Evolutionary conservation across 2,888 invertebrate species (phyloP), one percentile per base, ranked within the genome.

Genomic region (Lordiphosa andalusiaca): DNA sequence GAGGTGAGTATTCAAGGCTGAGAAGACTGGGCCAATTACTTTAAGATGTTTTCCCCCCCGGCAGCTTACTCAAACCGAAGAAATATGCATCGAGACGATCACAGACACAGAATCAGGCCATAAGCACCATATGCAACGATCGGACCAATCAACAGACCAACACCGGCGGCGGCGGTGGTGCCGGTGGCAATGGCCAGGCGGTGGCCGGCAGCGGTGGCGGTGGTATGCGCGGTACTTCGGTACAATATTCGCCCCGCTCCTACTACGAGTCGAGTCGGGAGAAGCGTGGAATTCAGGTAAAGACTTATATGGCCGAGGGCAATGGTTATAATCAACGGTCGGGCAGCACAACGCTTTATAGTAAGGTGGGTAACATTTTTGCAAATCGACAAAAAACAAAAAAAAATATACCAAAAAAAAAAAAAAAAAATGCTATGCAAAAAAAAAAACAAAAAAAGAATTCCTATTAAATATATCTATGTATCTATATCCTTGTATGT

Each of bases 271-370:
- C 86, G 62, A 82, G 53, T 84, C 86, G 89, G 90, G 91, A 93
- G 90, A 87, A 87, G 83, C 92, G 94, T 90, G 94, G 94, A 91
- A 95, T 94, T 91, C 96, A 96, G 94, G 96, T 97, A 92, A 96
- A 96, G 92, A 96, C 96, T 90, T 97, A 97, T 92, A 96, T 96
- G 93, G 96, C 95, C 91, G 96, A 96, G 92, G 96, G 96, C 90
- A 94, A 93, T 92, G 94, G 94, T 88, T 93, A 93, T 89, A 92
- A 93, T 85, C 93, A 91, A 91, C 95, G 95, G 89, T 93, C 95
- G 90, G 90, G 90, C 85, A 88, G 90, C 87, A 87, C 90, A 83
- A 89, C 95, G 91, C 95, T 95, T 91, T 96, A 96, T 91, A 96
- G 96, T 92, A 96, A 96, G 94, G 96, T 96, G 93, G 93, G 93